Conservation (phyloP, 2,113 vertebrate species). For the Entomyzon cyanotis region DNA sequence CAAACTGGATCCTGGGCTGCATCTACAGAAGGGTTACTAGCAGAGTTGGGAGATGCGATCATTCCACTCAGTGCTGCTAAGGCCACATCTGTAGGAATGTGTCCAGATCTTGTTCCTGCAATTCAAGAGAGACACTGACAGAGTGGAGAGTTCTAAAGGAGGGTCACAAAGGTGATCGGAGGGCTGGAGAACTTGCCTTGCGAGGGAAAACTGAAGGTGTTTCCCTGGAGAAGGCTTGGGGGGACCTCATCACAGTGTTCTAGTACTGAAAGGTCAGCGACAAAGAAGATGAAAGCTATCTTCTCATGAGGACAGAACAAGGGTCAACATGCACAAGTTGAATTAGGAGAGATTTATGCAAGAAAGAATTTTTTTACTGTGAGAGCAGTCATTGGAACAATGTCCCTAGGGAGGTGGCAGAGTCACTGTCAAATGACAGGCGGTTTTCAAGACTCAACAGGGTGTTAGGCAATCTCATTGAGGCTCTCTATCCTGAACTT, state of each 20-base stretch:
- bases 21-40: neutral
- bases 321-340: neutral
- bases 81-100: neutral
- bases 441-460: neutral
- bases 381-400: neutral
- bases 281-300: neutral
- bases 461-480: neutral
- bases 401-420: neutral
- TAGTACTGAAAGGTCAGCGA: neutral
- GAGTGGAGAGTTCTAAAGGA: neutral
- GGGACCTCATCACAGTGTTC: neutral
- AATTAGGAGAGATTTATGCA: neutral
- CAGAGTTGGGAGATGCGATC: neutral
- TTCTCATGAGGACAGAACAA: neutral
- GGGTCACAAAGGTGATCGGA: neutral
- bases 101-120: neutral
- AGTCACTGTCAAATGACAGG: accelerated
- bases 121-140: neutral
- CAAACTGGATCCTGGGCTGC: neutral
- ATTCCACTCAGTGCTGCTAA: neutral
- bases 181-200: neutral
- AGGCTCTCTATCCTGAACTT: neutral
- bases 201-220: neutral
- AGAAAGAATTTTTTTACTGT: neutral
- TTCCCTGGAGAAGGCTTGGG: neutral